A percentile compares a stretch with the other conserved stretches of the same genome.
phyloP scores from a whole-genome alignment of 2,113 vertebrate genomes.

The Amblyopsis rosae region DNA sequence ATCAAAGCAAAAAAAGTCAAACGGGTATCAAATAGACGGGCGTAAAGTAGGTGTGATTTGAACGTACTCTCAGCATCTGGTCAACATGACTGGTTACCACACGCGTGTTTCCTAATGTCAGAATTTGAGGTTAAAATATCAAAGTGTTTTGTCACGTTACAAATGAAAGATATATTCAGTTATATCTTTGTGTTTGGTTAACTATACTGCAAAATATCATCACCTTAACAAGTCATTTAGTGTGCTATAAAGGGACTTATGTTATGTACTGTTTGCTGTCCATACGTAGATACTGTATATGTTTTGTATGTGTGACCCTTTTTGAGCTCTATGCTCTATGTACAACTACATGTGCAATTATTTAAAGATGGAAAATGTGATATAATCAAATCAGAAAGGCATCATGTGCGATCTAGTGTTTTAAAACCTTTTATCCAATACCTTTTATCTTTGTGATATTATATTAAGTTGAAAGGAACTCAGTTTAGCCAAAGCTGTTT shows the following conservation, averaged over 20 bases:
- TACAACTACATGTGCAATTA: no score
- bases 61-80: conserved; percentile 6
- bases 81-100: not conserved
- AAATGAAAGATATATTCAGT: conserved; percentile 13
- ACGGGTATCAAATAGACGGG: conserved; percentile 44
- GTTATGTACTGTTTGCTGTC: no score
- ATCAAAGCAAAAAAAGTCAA: conserved; percentile 9
- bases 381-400: no score
- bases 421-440: no score
- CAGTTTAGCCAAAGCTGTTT: no score
- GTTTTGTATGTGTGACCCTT: no score
- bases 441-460: no score
- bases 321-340: no score
- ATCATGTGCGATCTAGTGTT: no score
- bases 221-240: not conserved
- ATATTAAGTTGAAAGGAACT: no score
- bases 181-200: not conserved
- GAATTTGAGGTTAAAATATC: not conserved
- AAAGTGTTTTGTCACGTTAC: conserved; percentile 25
- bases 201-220: not conserved
- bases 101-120: not conserved
- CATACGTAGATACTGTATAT: no score
- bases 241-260: not conserved
- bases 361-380: no score
- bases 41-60: conserved; percentile 24